Percentiles rank a stretch among this genome's conserved stretches.
These are phyloP conservation scores for Sebastes elongatus DNA, from an alignment of 2,797 vertebrate genomes.

Conservation along the genomic window DNA sequence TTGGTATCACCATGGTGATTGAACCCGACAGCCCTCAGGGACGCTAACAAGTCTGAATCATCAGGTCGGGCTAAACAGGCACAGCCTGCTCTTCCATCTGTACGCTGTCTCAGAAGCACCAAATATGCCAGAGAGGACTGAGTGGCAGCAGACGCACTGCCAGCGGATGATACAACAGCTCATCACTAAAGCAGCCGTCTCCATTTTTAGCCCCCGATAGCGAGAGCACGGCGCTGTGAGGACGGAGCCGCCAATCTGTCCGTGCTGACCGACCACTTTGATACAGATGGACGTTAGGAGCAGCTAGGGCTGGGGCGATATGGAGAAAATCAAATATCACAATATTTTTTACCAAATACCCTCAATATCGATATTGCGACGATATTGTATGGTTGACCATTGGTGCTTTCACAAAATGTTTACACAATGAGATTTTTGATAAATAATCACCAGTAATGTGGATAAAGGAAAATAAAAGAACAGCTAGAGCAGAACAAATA, in stretches of 20 bases:
- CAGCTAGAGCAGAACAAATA: too few relatives aligned
- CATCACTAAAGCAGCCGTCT: conserved; percentile 33
- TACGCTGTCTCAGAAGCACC: conserved; percentile 38
- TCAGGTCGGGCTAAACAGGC: conserved; percentile 66
- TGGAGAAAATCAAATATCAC: too few relatives aligned
- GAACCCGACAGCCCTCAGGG: conserved; percentile 57
- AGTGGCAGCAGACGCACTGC: conserved; percentile 43
- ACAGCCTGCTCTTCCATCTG: conserved; percentile 73
- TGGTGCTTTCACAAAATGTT: too few relatives aligned
- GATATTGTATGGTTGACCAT: too few relatives aligned
- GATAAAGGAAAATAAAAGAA: too few relatives aligned
- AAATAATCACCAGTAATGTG: too few relatives aligned
- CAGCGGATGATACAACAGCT: conserved; percentile 43
- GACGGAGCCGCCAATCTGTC: not conserved
- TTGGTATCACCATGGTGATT: conserved; percentile 64
- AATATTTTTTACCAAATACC: too few relatives aligned
- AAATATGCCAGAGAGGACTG: conserved; percentile 37
- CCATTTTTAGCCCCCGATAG: conserved; percentile 29
- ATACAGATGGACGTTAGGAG: not conserved
- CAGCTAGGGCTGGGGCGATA: not conserved
- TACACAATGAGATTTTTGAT: too few relatives aligned
- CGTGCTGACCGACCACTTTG: conserved; percentile 3
- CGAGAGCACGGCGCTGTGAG: not conserved
- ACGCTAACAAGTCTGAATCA: conserved; percentile 72
- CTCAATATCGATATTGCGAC: too few relatives aligned